Evolutionary conservation across 2,888 invertebrate genomes (phyloP).

Genomic region (Eledona agricola): DNA sequence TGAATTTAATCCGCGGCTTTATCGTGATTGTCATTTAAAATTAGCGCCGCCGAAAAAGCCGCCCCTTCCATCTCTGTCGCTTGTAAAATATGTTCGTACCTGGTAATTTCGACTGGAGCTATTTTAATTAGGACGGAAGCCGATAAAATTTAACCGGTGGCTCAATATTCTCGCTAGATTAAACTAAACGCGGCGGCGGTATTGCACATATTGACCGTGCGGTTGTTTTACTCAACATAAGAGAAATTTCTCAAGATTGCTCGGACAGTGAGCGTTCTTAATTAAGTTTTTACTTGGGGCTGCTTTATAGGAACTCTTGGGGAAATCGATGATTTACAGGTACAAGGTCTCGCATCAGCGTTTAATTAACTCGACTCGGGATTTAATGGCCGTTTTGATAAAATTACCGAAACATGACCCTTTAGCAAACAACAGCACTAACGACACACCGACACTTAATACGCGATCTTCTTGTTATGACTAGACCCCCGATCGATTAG

Average conservation of each 20-base stretch:
- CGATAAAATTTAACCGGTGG: constrained; percentile 26
- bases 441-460: constrained; percentile 7
- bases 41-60: constrained; percentile 15
- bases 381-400: constrained; percentile 12
- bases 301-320: not conserved
- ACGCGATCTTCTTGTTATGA: constrained; percentile 1
- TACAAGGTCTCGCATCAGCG: constrained; percentile 15
- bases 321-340: constrained; percentile 7
- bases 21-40: constrained; percentile 31
- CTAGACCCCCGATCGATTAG: too few relatives aligned
- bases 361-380: constrained; percentile 13
- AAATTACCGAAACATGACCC: constrained; percentile 14
- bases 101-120: constrained; percentile 17
- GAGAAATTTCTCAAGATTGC: constrained; percentile 23
- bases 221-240: constrained; percentile 24
- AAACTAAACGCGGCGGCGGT: constrained; percentile 20
- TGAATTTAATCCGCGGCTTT: constrained; percentile 24
- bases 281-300: constrained; percentile 28
- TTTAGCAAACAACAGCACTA: constrained; percentile 8
- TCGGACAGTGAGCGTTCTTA: constrained; percentile 15
- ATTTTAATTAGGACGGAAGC: constrained; percentile 21
- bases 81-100: constrained; percentile 26
- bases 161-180: constrained; percentile 18
- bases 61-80: not conserved
- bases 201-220: constrained; percentile 31